Percentiles rank a stretch among this genome's conserved stretches.
Conservation (phyloP, 2,797 vertebrate genomes). For the Forpus xanthops region DNA sequence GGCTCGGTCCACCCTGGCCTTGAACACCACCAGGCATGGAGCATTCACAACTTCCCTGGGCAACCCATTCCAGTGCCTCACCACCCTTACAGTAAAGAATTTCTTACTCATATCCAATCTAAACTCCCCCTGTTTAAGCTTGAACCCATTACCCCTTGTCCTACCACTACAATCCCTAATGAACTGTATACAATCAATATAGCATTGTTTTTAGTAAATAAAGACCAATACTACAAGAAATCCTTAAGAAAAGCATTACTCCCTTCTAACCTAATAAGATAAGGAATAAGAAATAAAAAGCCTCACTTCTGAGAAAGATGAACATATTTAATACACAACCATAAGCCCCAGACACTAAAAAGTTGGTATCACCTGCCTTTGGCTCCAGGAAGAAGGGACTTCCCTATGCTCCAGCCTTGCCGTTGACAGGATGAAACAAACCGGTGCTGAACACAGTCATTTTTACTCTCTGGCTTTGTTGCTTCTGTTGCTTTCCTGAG, state of each 20-base stretch:
- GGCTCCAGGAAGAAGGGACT: background rate
- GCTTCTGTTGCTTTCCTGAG: background rate
- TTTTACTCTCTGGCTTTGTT: background rate
- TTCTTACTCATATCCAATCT: too few relatives aligned
- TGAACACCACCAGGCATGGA: too few relatives aligned
- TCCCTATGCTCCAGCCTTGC: background rate
- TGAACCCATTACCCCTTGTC: too few relatives aligned
- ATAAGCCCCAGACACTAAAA: background rate
- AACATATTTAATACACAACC: background rate
- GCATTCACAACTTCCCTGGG: too few relatives aligned
- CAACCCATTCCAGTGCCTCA: too few relatives aligned
- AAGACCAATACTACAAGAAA: background rate
- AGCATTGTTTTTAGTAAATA: background rate
- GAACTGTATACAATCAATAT: background rate
- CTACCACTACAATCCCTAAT: too few relatives aligned
- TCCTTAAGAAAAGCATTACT: background rate
- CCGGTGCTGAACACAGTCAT: rapidly evolving
- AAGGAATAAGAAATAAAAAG: background rate
- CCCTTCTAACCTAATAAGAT: background rate
- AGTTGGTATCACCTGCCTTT: background rate
- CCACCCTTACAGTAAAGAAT: too few relatives aligned
- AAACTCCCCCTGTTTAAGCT: too few relatives aligned
- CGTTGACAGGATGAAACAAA: background rate
- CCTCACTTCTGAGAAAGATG: background rate
- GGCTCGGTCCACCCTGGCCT: too few relatives aligned